Base-by-base conservation (phyloP, 2,888 invertebrate genomes). In the Pheosia tremula region DNA sequence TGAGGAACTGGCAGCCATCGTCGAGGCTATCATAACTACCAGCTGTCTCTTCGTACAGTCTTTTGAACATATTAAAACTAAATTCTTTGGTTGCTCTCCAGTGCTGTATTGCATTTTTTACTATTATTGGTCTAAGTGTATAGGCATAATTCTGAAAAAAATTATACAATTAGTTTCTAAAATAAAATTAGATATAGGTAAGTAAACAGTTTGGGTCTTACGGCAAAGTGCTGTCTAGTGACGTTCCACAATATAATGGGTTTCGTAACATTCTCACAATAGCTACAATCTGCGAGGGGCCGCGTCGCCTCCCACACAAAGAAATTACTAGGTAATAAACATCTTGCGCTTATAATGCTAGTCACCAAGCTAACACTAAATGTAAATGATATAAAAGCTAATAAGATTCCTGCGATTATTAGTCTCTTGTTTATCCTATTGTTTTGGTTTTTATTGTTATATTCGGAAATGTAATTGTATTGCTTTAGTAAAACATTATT, bases 301-400 rank as follows among this genome's bases (percentile, higher is more conserved):
- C 98, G 94, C 37, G 97, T 96, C 59, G 97, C 97, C 91, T 98
- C 98, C 97, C 97, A 97, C 71, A 97, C 91, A 65, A 98, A 93
- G 85, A 97, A 97, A 93, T 98, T 98, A 87, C 97, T 97, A 70
- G 97, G 96, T 81, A 98, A 82, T 69, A 97, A 89, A 89, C 98
- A 98, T 80, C 97, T 95, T 70, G 95, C 93, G 77, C 95, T 95
- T 73, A 95, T 75, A 70, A 95, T 71, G 83, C 79, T 84, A 67
- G 87, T 81, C 43, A 84, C 74, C 63, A 81, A 74, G 74, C 71
- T 79, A 60, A 82, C 62, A 71, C 83, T 79, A 79, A 85, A 60
- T 58, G 81, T 79, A 77, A 86, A 68, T 58, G 83, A 72, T 66
- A 85, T 62, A 72, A 87, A 78, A 58, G 80, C 62, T 59, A 78